Percentiles rank a stretch among this genome's conserved stretches.
Conservation (phyloP, 2,888 invertebrate genomes). For the Chloroclystis v-ata region DNA sequence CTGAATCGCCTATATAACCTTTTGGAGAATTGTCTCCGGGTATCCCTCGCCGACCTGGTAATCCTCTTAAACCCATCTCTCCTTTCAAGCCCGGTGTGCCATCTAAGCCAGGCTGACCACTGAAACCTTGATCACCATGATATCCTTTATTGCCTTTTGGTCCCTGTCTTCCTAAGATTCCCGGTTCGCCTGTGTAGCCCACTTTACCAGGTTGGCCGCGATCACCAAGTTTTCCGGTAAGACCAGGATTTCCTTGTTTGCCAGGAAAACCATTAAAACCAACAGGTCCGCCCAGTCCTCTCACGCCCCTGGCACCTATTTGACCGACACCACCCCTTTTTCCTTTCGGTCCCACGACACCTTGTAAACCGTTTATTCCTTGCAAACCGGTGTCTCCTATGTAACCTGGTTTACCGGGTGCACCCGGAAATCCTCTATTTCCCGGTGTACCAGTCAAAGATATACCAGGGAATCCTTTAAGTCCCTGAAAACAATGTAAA, state of each 20-base stretch:
- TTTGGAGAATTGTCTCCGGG: conserved; percentile 80
- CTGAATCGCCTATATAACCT: conserved; percentile 79
- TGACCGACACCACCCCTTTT: conserved; percentile 76
- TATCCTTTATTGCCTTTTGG: conserved; percentile 45
- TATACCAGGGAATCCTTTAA: conserved; percentile 61
- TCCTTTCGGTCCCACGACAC: conserved; percentile 72
- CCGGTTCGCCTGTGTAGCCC: no score
- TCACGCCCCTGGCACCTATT: conserved; percentile 52
- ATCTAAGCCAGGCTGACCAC: conserved; percentile 56
- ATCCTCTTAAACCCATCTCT: conserved; percentile 71
- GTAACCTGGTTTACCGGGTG: conserved; percentile 80
- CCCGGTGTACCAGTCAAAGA: conserved; percentile 82
- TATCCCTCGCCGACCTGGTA: conserved; percentile 73
- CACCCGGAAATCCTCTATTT: conserved; percentile 84
- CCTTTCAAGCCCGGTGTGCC: conserved; percentile 69
- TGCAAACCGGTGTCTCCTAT: conserved; percentile 76
- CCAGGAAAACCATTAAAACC: conserved; percentile 72
- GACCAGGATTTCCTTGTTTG: conserved; percentile 45
- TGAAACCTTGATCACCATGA: conserved; percentile 42
- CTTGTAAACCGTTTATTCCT: conserved; percentile 58
- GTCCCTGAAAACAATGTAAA: conserved; percentile 47
- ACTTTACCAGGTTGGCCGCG: conserved; percentile 87
- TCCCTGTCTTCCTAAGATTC: conserved; percentile 43
- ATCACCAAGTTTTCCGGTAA: conserved; percentile 78
- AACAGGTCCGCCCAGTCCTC: conserved; percentile 54